Evolutionary conservation across 2,888 invertebrate species (phyloP).

Genomic region (Drosophila nr. fundita): DNA sequence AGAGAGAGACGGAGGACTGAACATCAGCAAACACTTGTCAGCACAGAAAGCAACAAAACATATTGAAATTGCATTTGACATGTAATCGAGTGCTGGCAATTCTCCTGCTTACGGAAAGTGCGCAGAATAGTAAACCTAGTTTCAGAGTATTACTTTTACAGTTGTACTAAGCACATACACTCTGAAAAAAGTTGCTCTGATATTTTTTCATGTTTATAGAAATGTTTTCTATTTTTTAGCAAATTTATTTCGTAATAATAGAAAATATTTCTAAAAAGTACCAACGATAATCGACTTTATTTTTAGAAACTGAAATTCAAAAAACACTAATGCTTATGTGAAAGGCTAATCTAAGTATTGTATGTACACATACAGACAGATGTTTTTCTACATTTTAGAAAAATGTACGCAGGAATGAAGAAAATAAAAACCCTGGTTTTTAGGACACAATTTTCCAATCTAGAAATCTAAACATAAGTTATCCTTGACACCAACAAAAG

Average conservation of each 20-base stretch:
- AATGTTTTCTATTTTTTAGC: no score
- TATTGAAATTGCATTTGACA: slow-evolving; percentile 59
- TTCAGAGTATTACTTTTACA: not conserved
- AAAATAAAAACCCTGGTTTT: not conserved
- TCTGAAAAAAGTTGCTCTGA: not conserved
- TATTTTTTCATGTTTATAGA: not conserved
- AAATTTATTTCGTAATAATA: no score
- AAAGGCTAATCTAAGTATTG: not conserved
- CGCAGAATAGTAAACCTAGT: not conserved
- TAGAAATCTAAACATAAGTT: not conserved
- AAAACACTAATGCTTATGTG: not conserved
- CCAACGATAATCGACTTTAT: not conserved
- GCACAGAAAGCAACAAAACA: slow-evolving; percentile 44
- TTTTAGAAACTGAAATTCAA: not conserved
- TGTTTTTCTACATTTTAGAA: not conserved
- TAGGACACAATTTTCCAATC: not conserved
- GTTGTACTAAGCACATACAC: not conserved
- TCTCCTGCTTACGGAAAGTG: slow-evolving; percentile 25
- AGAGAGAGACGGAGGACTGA: not conserved
- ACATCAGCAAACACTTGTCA: slow-evolving; percentile 33
- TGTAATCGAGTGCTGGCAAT: slow-evolving; percentile 42
- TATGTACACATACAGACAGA: not conserved
- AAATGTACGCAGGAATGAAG: not conserved
- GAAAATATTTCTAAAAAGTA: not conserved
- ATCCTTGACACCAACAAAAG: not conserved